A percentile compares a stretch with the other conserved stretches of the same genome.
phyloP scores from a whole-genome alignment of 2,797 vertebrate species.

The Sphenodon punctatus region DNA sequence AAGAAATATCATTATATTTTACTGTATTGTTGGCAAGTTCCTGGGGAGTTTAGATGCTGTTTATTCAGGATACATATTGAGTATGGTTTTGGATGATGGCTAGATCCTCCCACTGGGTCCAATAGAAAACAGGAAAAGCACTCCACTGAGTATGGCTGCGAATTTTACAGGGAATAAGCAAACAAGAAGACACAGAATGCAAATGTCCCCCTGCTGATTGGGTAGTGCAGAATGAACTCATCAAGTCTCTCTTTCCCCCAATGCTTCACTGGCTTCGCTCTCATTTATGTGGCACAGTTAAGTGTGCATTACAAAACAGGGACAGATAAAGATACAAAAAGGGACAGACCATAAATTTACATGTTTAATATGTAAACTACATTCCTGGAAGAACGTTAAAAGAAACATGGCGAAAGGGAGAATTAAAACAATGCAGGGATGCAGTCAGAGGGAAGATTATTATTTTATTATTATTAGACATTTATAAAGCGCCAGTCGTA shows the following conservation, averaged over 20 bases:
- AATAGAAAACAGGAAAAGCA: constrained; percentile 26
- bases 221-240: constrained; percentile 5
- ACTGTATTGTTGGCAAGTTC: neutral
- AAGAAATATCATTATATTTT: constrained; percentile 42
- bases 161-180: constrained; percentile 21
- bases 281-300: neutral
- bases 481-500: no score
- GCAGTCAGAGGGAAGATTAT: no score
- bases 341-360: neutral
- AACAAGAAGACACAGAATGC: neutral
- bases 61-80: constrained; percentile 12
- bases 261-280: neutral
- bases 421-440: no score
- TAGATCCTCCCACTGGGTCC: neutral
- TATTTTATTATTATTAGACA: no score
- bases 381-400: neutral
- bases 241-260: neutral
- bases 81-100: neutral
- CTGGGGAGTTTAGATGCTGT: neutral
- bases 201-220: neutral
- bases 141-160: neutral
- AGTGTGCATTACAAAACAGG: neutral
- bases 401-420: neutral
- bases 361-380: neutral
- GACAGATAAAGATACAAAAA: neutral